Evolutionary conservation across 1,140 invertebrate species (phyloP).

Genomic region (Arctopsyche grandis): DNA sequence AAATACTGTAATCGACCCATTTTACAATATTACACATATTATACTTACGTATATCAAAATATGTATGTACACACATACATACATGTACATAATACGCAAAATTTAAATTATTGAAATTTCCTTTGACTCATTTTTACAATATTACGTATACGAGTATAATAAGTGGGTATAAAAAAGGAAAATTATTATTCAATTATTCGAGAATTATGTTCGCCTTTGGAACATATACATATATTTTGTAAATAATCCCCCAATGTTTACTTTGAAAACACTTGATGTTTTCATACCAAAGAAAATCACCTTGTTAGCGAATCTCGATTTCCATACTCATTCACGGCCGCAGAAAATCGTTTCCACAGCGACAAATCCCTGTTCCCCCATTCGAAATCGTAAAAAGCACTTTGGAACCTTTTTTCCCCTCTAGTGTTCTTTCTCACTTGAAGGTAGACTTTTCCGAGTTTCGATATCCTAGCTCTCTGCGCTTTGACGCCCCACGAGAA

Average conservation of each 20-base stretch:
- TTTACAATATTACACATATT: too few relatives aligned
- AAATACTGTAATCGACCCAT: too few relatives aligned
- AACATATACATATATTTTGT: neutral
- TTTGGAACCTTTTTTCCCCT: neutral
- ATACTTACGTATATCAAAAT: too few relatives aligned
- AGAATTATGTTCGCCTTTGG: neutral
- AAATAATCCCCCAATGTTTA: slow-evolving; percentile 9
- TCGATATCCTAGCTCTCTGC: neutral
- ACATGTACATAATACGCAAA: too few relatives aligned
- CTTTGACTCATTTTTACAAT: too few relatives aligned
- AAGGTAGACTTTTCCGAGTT: neutral
- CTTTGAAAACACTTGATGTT: slow-evolving; percentile 25
- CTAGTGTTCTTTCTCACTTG: neutral
- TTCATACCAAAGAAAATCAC: slow-evolving; percentile 25
- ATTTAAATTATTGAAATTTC: too few relatives aligned
- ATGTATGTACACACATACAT: too few relatives aligned
- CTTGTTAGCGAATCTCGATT: slow-evolving; percentile 32
- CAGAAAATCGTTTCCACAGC: neutral
- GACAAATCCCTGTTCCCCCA: neutral
- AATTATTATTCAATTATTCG: neutral
- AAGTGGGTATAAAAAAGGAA: neutral
- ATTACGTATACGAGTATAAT: too few relatives aligned
- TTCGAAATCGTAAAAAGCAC: neutral
- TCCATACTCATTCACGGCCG: slow-evolving; percentile 11
- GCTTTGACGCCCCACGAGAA: neutral